Percentiles rank a stretch among this genome's conserved stretches.
Conservation (phyloP, 1,140 invertebrate species). For the Steinernema khuongi region DNA sequence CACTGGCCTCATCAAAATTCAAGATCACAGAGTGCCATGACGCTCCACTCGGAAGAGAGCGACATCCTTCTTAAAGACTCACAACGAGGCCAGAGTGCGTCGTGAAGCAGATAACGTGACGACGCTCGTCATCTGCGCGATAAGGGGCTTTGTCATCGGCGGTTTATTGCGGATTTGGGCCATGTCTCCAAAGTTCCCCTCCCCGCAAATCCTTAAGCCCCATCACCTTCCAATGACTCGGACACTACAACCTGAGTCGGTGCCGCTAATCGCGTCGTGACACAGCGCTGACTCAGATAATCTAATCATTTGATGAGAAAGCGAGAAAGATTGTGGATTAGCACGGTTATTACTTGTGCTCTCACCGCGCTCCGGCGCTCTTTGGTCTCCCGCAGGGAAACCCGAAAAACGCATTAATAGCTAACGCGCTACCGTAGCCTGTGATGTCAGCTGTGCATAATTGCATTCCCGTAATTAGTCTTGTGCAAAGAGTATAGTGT, state of each 20-base stretch:
- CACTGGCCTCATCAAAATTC: too few species aligned
- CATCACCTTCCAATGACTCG: too few species aligned
- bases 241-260: too few species aligned
- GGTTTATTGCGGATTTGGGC: neutral
- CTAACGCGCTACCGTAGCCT: constrained; percentile 6
- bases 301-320: too few species aligned
- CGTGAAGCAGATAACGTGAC: too few species aligned
- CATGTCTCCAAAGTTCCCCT: neutral
- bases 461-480: constrained; percentile 6
- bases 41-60: too few species aligned
- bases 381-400: too few species aligned
- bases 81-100: neutral
- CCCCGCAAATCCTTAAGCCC: neutral
- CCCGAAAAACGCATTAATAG: neutral
- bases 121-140: too few species aligned
- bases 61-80: too few species aligned
- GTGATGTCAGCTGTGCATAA: neutral
- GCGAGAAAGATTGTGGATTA: neutral
- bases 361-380: neutral
- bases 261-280: too few species aligned
- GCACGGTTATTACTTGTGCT: neutral
- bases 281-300: too few species aligned
- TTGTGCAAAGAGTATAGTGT: neutral
- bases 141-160: neutral
- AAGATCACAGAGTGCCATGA: too few species aligned